phyloP scores from a whole-genome alignment of 2,797 vertebrate genomes.

The Macropus fuliginosus region DNA sequence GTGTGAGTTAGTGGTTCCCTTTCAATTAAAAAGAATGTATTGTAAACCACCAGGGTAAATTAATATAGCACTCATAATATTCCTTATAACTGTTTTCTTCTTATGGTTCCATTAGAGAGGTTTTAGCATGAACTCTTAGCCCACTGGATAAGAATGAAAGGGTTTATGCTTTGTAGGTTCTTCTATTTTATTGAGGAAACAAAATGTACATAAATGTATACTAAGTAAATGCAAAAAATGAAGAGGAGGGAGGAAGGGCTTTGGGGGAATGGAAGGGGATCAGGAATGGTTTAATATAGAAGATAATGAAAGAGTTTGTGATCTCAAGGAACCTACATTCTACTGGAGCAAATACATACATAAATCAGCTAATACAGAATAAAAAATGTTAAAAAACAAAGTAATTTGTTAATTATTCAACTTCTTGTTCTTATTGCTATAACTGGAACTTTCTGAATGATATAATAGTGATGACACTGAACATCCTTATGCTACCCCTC shows the following conservation, averaged over 20 bases:
- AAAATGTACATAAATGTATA: not conserved
- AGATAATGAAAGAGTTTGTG: not conserved
- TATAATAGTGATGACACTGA: not conserved
- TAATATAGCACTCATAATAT: not conserved
- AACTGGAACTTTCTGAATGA: not conserved
- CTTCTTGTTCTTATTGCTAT: not conserved
- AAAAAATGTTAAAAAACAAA: not conserved
- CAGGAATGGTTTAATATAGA: not conserved
- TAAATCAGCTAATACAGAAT: not conserved
- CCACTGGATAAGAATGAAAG: not conserved
- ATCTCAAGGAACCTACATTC: not conserved
- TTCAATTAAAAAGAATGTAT: not conserved
- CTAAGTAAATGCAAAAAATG: not conserved
- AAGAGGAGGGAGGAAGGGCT: not conserved
- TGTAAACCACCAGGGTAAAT: not conserved
- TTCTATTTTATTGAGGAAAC: not conserved
- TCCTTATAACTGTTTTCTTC: not conserved
- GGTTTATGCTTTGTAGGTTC: not conserved
- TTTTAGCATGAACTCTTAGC: not conserved
- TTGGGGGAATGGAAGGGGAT: not conserved
- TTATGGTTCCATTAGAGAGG: not conserved
- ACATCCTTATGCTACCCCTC: not conserved
- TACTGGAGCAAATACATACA: not conserved
- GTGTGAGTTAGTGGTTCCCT: not conserved
- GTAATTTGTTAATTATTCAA: not conserved